A percentile compares a stretch with the other conserved stretches of the same genome.
These are phyloP conservation scores for Trachythela sp. DNA, from an alignment of 64 coral and sea anemone species.

Conservation along the genomic window DNA sequence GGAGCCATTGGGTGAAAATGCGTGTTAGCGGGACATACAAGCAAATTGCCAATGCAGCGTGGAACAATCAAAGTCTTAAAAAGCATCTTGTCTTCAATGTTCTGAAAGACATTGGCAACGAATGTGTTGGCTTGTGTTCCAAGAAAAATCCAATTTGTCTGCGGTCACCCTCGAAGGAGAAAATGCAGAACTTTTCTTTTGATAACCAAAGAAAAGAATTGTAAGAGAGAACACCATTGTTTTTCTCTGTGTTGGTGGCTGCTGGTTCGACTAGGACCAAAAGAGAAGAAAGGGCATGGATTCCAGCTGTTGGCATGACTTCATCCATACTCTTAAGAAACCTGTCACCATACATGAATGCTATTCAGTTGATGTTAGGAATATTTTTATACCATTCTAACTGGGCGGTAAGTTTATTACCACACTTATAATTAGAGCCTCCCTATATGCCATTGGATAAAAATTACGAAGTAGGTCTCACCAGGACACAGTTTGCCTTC, in stretches of 20 bases:
- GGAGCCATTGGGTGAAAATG: constrained; percentile 63
- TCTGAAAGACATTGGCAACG: constrained; percentile 31
- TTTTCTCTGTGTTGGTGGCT: constrained; percentile 50
- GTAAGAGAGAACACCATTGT: constrained; percentile 53
- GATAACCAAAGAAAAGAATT: constrained; percentile 40
- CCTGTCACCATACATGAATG: constrained; percentile 57
- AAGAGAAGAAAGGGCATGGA: neutral
- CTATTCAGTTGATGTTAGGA: constrained; percentile 57
- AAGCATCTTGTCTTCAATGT: constrained; percentile 27
- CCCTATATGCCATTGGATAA: neutral
- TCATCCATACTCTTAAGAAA: constrained; percentile 46
- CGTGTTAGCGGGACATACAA: neutral
- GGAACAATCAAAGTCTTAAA: constrained; percentile 41
- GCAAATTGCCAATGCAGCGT: too few species aligned
- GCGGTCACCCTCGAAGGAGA: constrained; percentile 41
- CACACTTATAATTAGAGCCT: too few species aligned
- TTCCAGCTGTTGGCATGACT: constrained; percentile 56
- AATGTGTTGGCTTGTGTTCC: constrained; percentile 32
- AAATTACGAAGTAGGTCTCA: too few species aligned
- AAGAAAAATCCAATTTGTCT: constrained; percentile 45
- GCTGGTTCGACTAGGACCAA: constrained; percentile 14
- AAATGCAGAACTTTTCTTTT: constrained; percentile 46
- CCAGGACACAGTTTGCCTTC: neutral
- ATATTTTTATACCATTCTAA: neutral
- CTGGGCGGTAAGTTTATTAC: constrained; percentile 55